Percentiles rank a stretch among this genome's conserved stretches.
Conservation (phyloP, 2,113 vertebrate species). For the Chrysochloris asiatica region DNA sequence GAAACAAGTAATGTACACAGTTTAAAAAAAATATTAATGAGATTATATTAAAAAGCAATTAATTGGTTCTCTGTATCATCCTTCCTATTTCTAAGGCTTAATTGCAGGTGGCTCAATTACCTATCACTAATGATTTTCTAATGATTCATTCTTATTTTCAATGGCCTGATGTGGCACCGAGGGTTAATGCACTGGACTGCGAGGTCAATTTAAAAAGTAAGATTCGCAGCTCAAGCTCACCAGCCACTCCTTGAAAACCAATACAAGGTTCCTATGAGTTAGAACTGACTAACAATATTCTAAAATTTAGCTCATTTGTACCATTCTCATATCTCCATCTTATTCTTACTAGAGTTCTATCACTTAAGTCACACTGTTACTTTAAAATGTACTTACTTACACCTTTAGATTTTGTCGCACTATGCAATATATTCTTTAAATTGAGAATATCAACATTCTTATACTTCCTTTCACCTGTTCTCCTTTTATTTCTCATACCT, state of each 20-base stretch:
- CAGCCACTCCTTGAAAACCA: too few species aligned
- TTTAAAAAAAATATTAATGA: not conserved
- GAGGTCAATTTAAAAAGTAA: too few species aligned
- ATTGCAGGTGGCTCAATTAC: not conserved
- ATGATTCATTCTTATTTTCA: not conserved
- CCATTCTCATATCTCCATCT: not conserved
- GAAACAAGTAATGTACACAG: not conserved
- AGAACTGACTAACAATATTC: too few species aligned
- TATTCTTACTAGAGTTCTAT: not conserved
- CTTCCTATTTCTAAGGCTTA: not conserved
- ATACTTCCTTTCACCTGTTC: not conserved
- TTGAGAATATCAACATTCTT: not conserved
- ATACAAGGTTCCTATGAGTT: too few species aligned
- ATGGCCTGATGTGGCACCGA: too few species aligned
- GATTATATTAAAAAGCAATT: not conserved
- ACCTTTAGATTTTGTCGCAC: not conserved
- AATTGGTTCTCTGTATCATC: not conserved
- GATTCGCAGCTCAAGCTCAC: too few species aligned
- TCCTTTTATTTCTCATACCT: not conserved
- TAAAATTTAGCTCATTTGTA: not conserved
- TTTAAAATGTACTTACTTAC: not conserved
- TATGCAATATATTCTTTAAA: not conserved
- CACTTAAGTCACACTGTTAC: not conserved
- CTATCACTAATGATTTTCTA: not conserved
- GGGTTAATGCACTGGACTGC: too few species aligned